A percentile compares a stretch with the other conserved stretches of the same genome.
Conservation (phyloP, 2,797 vertebrate genomes). For the Labeo calbasu region DNA sequence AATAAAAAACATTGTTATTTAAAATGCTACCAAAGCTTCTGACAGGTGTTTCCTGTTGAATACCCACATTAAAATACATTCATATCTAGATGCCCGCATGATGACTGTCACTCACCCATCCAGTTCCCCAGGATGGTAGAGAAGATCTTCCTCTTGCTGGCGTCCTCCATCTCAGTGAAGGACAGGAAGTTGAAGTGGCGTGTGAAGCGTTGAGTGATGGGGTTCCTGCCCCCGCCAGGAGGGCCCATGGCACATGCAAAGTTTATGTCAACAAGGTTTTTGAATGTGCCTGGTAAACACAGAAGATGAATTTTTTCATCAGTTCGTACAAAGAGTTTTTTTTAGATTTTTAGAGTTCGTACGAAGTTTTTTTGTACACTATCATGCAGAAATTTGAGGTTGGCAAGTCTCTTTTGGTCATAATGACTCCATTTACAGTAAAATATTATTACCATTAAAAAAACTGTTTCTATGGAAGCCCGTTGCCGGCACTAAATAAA, state of each 20-base stretch:
- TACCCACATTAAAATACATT: conserved; percentile 16
- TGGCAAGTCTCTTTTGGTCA: not conserved
- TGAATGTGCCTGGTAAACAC: conserved; percentile 80
- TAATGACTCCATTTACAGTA: not conserved
- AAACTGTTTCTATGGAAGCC: not conserved
- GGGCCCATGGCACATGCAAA: conserved; percentile 93
- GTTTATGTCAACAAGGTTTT: conserved; percentile 88
- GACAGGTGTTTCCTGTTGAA: not conserved
- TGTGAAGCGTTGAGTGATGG: conserved; percentile 86
- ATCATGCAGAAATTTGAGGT: not conserved
- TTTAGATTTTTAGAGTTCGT: not conserved
- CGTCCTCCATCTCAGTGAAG: conserved; percentile 86
- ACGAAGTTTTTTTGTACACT: not conserved
- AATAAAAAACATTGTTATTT: not conserved
- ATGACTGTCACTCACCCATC: conserved; percentile 81
- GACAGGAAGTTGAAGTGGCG: conserved; percentile 92
- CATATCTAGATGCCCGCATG: conserved; percentile 19
- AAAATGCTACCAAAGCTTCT: conserved; percentile 30
- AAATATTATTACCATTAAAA: not conserved
- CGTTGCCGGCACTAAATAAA: too few relatives aligned
- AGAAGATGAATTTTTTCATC: not conserved
- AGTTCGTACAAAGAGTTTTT: not conserved
- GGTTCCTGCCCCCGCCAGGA: conserved; percentile 88
- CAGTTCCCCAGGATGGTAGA: conserved; percentile 88
- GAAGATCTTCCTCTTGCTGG: conserved; percentile 89